Conservation (phyloP, 2,888 invertebrate species). For the Meloe dianella region DNA sequence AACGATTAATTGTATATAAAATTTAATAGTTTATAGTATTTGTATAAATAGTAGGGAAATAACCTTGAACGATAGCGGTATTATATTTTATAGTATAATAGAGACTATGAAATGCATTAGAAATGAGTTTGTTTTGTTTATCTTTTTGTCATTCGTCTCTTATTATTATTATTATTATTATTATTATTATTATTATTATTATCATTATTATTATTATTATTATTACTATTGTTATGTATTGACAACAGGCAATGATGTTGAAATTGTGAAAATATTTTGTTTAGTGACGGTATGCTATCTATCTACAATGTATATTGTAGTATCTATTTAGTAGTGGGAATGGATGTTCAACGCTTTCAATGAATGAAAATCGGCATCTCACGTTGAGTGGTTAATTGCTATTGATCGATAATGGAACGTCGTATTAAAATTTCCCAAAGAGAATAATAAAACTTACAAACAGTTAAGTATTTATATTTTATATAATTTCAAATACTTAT, state of each 20-base stretch:
- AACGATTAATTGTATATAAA: neutral
- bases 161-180: neutral
- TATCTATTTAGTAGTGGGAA: constrained; percentile 12
- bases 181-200: neutral
- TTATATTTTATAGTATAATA: neutral
- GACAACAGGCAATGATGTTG: neutral
- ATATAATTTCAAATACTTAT: constrained; percentile 16
- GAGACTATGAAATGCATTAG: neutral
- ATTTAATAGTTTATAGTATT: neutral
- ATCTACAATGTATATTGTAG: neutral
- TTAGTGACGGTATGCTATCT: neutral
- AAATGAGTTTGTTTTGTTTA: constrained; percentile 2
- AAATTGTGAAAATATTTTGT: constrained; percentile 8
- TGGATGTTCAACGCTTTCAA: neutral
- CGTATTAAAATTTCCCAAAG: neutral
- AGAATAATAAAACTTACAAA: neutral
- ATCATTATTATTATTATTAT: too few species aligned
- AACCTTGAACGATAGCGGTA: constrained; percentile 10
- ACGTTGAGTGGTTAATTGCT: constrained; percentile 7
- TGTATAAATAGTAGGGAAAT: neutral
- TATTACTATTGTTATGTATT: neutral
- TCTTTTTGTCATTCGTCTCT: neutral
- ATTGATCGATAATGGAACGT: constrained; percentile 8
- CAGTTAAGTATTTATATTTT: neutral
- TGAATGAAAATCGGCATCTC: constrained; percentile 16